Conservation (phyloP, 2,888 invertebrate genomes). For the Platynereis dumerilii region DNA sequence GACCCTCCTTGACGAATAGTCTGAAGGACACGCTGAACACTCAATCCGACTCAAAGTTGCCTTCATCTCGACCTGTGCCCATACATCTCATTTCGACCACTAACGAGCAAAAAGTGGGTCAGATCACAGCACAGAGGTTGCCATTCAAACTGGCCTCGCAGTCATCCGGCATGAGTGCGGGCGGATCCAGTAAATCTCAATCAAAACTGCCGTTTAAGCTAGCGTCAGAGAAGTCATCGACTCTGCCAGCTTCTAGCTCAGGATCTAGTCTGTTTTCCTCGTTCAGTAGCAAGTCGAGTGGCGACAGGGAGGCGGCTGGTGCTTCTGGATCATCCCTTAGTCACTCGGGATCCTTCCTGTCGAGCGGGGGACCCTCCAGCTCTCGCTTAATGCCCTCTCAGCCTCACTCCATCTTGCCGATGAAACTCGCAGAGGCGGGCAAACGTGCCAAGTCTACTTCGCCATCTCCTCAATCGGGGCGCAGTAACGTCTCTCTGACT, state of each 20-base stretch:
- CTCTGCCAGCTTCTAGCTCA: background rate
- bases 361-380: background rate
- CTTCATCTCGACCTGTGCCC: conserved; percentile 11
- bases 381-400: background rate
- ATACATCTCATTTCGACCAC: conserved; percentile 21
- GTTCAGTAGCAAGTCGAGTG: background rate
- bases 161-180: background rate
- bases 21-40: conserved; percentile 55
- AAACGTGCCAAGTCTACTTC: conserved; percentile 14
- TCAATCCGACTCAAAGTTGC: conserved; percentile 16
- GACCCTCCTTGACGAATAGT: conserved; percentile 37
- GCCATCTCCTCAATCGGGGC: conserved; percentile 6
- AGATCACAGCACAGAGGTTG: conserved; percentile 16
- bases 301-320: background rate
- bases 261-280: background rate
- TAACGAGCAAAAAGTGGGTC: conserved; percentile 23
- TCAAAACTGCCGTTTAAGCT: conserved; percentile 4
- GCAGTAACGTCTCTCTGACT: too few relatives aligned
- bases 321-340: background rate
- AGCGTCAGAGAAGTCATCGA: background rate
- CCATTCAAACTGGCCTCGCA: conserved; percentile 11
- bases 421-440: conserved; percentile 14
- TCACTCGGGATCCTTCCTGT: background rate
- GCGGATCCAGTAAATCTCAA: conserved; percentile 6
- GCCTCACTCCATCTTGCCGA: conserved; percentile 19